Base-by-base conservation (phyloP, 2,797 vertebrate species). In the Ptychadena robeensis region DNA sequence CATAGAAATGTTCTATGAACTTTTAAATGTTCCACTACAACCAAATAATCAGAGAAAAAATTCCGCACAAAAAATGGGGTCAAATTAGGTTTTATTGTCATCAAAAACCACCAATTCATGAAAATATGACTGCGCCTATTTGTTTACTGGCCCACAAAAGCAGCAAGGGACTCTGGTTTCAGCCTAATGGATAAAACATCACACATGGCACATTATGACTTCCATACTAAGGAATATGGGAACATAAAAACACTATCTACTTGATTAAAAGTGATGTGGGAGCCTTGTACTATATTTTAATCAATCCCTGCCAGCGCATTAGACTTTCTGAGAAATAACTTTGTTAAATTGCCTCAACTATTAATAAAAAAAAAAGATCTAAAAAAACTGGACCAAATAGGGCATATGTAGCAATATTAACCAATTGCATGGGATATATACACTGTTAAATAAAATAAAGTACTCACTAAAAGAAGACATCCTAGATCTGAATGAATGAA, bases 171-270 rank as follows among this genome's bases (percentile, higher is more conserved):
- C 74, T 83, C 82, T 68, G 63, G 76, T 83, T 83, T 79, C 76
- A 79, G 28, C 69, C 40, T 79, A 83, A 83, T 83, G 82, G 76
- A 67, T 83, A 83, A 83, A 83, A 79, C 82, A 83, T 83, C 63
- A 67, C 69, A 79, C 37, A 73, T 68, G 69, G 75, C 70, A 83
- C 82, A 83, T 83, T 65, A 44, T 67, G 69, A 77, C 69, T 79
- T 79, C 68, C 75, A 73, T 32, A 48, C 68, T 64, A 38, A 59
- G 27, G 66, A 75, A 73, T 70, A 28, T 40, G 82, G 82, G 82
- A 83, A 73, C 63, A 79, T 31, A 79, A 57, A 61, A 73, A 31
- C 38, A 27, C 31, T 34, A 61, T n/a, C 18, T 78, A 66, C 59
- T 57, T 79, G 63, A 83, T 79, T 79, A 44, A 61, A 73, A 83